Base-by-base conservation (phyloP, 2,888 invertebrate species). In the Julus scandinavius region DNA sequence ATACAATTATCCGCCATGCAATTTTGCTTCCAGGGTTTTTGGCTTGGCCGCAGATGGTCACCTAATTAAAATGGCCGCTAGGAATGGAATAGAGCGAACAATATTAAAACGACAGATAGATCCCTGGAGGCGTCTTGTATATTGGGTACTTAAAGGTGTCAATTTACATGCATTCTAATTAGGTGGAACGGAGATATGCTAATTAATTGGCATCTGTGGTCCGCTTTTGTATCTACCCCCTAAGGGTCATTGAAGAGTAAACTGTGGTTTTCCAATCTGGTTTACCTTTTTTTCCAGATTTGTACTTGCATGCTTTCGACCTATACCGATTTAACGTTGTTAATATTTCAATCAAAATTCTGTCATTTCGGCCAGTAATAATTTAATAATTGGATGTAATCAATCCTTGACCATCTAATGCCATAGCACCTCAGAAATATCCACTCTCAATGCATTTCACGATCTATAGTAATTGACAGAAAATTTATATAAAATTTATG, bases 51-150 rank as follows among this genome's bases (percentile, higher is more conserved):
- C 63, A 63, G 63, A 63, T 63, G 63, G 63, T 20, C 63, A 63
- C 63, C 63, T 63, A 63, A 63, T 63, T 63, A 63, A 63, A 63
- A 63, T 63, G 63, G 63, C 63, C n/a, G 63, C n/a, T n/a, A n/a
- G 17, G 63, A 63, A 63, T 63, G 63, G n/a, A 63, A 63, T 63
- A n/a, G n/a, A n/a, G 63, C 17, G 63, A 1, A 63, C 63, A 63
- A 45, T n/a, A 63, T 63, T 63, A 63, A 63, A 63, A 63, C 63
- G 63, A 63, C n/a, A 63, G 63, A n/a, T n/a, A n/a, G 63, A 63
- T n/a, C 63, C 63, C 63, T 63, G 63, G n/a, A 63, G 63, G 63
- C 63, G 7, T 63, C 63, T 63, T 63, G 20, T 63, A 63, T 17
- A 63, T 63, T n/a, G 5, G 63, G 63, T 63, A n/a, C 63, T 63